Conservation (phyloP, 2,113 vertebrate genomes). For the Phaetusa simplex region DNA sequence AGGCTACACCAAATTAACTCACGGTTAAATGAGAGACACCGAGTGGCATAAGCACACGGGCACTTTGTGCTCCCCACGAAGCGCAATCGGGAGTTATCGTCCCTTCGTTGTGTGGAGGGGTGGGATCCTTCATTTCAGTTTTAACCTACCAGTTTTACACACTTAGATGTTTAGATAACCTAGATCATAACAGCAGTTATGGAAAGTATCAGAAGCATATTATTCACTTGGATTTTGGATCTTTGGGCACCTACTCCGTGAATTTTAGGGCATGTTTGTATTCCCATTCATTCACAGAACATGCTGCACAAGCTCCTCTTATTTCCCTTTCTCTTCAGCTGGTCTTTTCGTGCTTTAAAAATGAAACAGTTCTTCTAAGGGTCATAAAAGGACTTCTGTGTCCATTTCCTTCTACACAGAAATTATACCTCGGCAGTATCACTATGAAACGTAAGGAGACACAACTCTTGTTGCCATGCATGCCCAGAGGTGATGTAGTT, state of each 20-base stretch:
- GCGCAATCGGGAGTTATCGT: neutral
- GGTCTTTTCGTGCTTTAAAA: neutral
- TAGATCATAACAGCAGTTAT: rapidly evolving
- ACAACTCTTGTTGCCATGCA: neutral
- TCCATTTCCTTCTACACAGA: neutral
- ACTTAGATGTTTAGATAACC: neutral
- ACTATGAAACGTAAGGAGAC: neutral
- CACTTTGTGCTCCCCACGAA: rapidly evolving
- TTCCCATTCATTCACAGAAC: neutral
- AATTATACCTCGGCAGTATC: neutral
- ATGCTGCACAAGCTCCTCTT: neutral
- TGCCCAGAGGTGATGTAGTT: neutral
- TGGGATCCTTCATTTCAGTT: neutral
- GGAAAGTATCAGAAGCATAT: neutral
- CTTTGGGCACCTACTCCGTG: neutral
- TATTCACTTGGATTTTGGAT: neutral
- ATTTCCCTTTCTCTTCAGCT: neutral
- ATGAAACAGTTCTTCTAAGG: neutral
- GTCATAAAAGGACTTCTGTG: neutral
- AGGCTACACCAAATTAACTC: neutral
- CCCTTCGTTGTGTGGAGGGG: rapidly evolving
- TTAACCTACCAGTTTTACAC: neutral
- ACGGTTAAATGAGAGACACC: neutral
- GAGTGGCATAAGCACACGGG: neutral
- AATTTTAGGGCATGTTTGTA: neutral